Evolutionary conservation across 2,113 vertebrate genomes (phyloP), one percentile per base, ranked within the genome.

Genomic region (Aegotheles bennettii): DNA sequence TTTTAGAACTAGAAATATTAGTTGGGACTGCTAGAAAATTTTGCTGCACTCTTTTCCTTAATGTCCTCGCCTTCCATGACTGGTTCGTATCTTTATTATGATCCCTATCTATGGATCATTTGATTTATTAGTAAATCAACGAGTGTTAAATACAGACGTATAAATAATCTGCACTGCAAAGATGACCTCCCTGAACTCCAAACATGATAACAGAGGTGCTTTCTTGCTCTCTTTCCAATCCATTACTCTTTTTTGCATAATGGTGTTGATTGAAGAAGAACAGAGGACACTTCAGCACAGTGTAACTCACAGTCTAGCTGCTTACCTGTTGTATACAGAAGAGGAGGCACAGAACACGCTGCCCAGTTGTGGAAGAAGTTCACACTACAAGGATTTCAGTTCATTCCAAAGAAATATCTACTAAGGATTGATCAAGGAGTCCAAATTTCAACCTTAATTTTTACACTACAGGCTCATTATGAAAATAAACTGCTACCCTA

Each of bases 261-360:
- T 2, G 17, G 68, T 33, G 40, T 3, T 23, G 60, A 61, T 1
- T 0, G 11, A 31, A 7, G 35, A 47, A 3, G 11, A 74, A 33
- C 28, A 54, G 59, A 54, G 29, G 10, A 54, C 60, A 45, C 36
- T 28, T 61, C 16, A 36, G 5, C 14, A 17, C 6, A 12, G 47
- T 0, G 0, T 7, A n/a, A 42, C 29, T 36, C 2, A 0, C 25
- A 2, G 5, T 42, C 38, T 28, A 51, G 17, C 17, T 59, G 29
- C 36, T 65, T 24, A 29, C 16, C 24, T 40, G 10, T 8, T 40
- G 40, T 11, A 63, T 2, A 12, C 20, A 36, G 26, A 70, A 24
- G 10, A 9, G 13, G 4, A 64, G n/a, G 56, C 21, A 40, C 11
- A 26, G 40, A 71, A 67, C 31, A 11, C 3, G 18, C 26, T 38